Evolutionary conservation across 2,888 invertebrate genomes (phyloP).

Genomic region (Watsonalla cultraria): DNA sequence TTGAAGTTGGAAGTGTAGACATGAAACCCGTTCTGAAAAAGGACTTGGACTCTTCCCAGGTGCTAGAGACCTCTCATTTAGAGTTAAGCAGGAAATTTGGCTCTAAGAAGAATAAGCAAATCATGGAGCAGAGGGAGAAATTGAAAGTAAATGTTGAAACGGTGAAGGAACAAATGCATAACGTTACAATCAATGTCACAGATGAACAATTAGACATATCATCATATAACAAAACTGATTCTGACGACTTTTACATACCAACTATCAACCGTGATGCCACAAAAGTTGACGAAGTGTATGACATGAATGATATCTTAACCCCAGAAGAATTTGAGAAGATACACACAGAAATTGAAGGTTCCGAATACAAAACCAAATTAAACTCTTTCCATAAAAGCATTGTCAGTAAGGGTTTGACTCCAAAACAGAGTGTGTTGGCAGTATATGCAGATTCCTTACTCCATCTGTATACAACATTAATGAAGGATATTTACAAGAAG

Average conservation of each 20-base stretch:
- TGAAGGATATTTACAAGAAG: conserved; percentile 45
- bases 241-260: conserved; percentile 68
- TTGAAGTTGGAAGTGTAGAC: conserved; percentile 47
- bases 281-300: conserved; percentile 65
- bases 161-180: conserved; percentile 77
- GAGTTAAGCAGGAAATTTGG: conserved; percentile 81
- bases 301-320: conserved; percentile 60
- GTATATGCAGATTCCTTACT: conserved; percentile 51
- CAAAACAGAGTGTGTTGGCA: conserved; percentile 38
- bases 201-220: conserved; percentile 54
- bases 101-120: conserved; percentile 79
- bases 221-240: conserved; percentile 44
- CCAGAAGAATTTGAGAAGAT: conserved; percentile 55
- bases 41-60: conserved; percentile 25
- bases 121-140: conserved; percentile 79
- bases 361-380: conserved; percentile 37
- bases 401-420: conserved; percentile 24
- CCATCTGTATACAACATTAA: conserved; percentile 29
- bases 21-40: conserved; percentile 42
- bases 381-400: conserved; percentile 37
- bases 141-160: conserved; percentile 77
- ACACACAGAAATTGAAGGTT: conserved; percentile 39
- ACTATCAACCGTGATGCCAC: conserved; percentile 69
- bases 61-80: conserved; percentile 42
- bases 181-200: conserved; percentile 60